Base-by-base conservation (phyloP, 2,113 vertebrate genomes). In the Leptobrachium leishanense region DNA sequence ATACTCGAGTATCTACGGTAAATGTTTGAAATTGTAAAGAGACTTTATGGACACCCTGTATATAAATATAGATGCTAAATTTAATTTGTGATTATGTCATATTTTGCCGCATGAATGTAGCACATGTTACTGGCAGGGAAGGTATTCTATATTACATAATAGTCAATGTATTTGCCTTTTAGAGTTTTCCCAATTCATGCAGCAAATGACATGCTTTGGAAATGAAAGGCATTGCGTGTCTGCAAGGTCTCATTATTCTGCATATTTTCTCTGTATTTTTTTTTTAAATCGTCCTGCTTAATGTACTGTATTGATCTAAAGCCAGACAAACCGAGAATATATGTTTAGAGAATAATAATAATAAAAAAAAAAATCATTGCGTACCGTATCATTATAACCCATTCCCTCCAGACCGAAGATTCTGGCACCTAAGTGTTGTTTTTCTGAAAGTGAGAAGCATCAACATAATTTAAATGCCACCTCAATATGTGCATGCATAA, bases 401-500 rank as follows among this genome's bases (percentile, higher is more conserved):
- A 39, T 50, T 79, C 77, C 77, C 77, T 73, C 44, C 69, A 79
- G 77, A 79, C 69, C 50, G 40, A 66, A 42, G 46, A 79, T 66
- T 54, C 70, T 79, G 77, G 69, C 62, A 55, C 69, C 55, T 62
- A 73, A 79, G 69, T 73, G 62, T 43, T 72, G 69, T 79, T 79
- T 79, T 79, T 73, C 70, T 55, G 15, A 2, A 40, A 55, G 70
- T 66, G 77, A 79, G 77, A 70, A 57, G 62, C 77, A 78, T 79
- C 69, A 53, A 79, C 70, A 79, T 79, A 65, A 79, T 79, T 79
- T 79, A 79, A 73, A 79, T 79, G 77, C 77, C 77, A 79, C 77
- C 77, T 79, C 77, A 79, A 79, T 79, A 79, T 79, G 77, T 79
- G 77, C 77, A 79, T 79, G 77, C 62, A 79, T 79, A 66, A 79